Conservation (phyloP, 2,797 vertebrate genomes). For the Squalus acanthias region DNA sequence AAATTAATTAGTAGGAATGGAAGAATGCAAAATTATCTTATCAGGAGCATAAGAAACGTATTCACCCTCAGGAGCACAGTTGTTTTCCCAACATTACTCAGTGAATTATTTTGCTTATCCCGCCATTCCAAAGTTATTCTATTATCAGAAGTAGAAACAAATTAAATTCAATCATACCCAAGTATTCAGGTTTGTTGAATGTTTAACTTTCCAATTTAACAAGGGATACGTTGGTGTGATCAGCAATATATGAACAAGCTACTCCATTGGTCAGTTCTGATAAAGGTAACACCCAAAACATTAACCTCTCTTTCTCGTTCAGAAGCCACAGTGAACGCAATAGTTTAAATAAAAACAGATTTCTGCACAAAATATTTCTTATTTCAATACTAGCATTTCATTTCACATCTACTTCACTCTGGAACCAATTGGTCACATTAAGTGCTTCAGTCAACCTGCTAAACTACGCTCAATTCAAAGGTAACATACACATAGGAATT, state of each 20-base stretch:
- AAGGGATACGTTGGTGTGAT: background rate
- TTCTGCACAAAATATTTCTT: background rate
- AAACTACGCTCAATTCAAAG: background rate
- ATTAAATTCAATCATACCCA: background rate
- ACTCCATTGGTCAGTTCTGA: slow-evolving; percentile 1
- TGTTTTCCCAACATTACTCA: background rate
- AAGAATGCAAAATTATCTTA: background rate
- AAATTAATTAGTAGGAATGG: background rate
- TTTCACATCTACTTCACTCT: background rate
- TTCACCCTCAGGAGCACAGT: background rate
- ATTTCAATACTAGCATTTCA: background rate
- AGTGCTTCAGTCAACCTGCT: background rate
- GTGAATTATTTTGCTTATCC: background rate
- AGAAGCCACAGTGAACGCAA: background rate
- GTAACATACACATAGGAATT: background rate
- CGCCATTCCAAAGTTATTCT: background rate
- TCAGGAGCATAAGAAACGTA: background rate
- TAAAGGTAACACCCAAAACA: background rate
- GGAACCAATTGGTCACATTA: background rate
- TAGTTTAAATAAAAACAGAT: background rate
- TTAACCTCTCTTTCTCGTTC: background rate
- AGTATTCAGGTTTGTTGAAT: background rate
- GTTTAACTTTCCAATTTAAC: background rate
- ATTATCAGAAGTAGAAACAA: background rate
- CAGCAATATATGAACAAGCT: background rate